Evolutionary conservation across 2,888 invertebrate species (phyloP).

Genomic region (Corythucha ciliata): DNA sequence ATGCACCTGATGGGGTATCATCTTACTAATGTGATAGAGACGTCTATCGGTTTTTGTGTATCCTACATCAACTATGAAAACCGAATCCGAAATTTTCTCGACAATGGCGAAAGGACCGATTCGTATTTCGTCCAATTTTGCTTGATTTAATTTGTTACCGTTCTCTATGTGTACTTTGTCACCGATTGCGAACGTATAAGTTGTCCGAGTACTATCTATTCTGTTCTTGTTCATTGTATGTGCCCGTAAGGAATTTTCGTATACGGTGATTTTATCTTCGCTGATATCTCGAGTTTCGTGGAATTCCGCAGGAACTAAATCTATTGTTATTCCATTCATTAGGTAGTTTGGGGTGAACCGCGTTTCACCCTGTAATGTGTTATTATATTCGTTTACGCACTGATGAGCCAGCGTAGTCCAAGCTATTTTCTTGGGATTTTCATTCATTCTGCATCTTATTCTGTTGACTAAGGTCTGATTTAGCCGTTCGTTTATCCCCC

Average conservation of each 20-base stretch:
- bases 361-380: constrained; percentile 30
- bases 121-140: constrained; percentile 13
- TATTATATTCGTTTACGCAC: constrained; percentile 31
- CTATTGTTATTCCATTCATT: constrained; percentile 29
- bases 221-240: constrained; percentile 24
- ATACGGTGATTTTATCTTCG: no score
- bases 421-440: constrained; percentile 25
- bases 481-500: constrained; percentile 33
- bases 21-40: constrained; percentile 11
- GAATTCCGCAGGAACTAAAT: no score
- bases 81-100: constrained; percentile 10
- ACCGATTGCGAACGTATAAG: not conserved
- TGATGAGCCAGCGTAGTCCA: constrained; percentile 32
- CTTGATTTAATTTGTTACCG: constrained; percentile 14
- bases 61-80: constrained; percentile 1
- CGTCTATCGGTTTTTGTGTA: constrained; percentile 8
- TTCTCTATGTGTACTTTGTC: constrained; percentile 20
- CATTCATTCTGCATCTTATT: constrained; percentile 33
- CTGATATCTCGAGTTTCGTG: no score
- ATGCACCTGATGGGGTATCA: no score
- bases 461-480: constrained; percentile 33
- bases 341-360: constrained; percentile 32
- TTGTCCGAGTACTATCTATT: constrained; percentile 2
- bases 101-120: constrained; percentile 12
- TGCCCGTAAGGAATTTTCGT: constrained; percentile 21